A percentile compares a stretch with the other conserved stretches of the same genome.
Evolutionary conservation across 2,113 vertebrate species (phyloP).

Genomic region (Rhagologus leucostigma): DNA sequence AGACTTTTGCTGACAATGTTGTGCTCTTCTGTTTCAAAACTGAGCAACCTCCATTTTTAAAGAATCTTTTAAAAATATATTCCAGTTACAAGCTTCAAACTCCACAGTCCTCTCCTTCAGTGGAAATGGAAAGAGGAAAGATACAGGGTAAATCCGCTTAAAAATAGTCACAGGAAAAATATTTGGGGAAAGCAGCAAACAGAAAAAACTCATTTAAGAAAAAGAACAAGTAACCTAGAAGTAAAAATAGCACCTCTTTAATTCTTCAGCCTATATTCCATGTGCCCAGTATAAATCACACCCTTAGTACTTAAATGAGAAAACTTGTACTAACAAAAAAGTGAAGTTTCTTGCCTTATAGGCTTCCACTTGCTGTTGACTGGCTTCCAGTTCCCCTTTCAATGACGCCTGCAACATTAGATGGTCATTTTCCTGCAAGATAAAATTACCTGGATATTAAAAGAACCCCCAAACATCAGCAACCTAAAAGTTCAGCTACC

Average conservation of each 20-base stretch:
- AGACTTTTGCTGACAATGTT: neutral
- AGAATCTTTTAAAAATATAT: neutral
- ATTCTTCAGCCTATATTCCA: neutral
- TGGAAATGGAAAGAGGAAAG: neutral
- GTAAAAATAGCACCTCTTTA: neutral
- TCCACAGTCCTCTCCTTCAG: neutral
- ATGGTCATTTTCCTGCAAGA: slow-evolving; percentile 85
- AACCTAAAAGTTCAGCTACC: neutral
- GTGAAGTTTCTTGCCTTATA: slow-evolving; percentile 79
- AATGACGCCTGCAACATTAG: slow-evolving; percentile 83
- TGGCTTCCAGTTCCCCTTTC: slow-evolving; percentile 88
- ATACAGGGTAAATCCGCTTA: neutral
- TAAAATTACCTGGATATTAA: slow-evolving; percentile 23
- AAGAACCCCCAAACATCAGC: neutral
- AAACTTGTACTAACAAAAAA: neutral
- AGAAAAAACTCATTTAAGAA: neutral
- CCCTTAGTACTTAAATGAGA: neutral
- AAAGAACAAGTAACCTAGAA: neutral
- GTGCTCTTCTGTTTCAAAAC: neutral
- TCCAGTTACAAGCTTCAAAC: neutral
- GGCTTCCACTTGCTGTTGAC: slow-evolving; percentile 89
- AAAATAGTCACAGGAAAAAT: neutral
- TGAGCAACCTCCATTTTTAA: neutral
- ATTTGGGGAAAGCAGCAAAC: neutral
- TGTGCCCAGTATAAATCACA: neutral